Base-by-base conservation (phyloP, 2,888 invertebrate genomes). In the Pediacus dermestoides region DNA sequence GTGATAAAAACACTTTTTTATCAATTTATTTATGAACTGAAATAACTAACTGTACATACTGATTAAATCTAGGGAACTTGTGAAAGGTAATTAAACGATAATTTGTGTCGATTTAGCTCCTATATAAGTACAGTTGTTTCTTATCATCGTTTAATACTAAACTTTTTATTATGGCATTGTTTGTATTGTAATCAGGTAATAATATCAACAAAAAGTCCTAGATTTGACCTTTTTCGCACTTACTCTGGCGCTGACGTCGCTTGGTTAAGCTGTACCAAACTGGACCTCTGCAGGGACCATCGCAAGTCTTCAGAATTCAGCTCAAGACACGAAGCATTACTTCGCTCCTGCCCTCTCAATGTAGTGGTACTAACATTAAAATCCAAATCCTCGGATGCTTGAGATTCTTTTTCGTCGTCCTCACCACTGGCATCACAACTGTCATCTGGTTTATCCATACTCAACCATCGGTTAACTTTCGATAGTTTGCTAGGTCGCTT, bases 241-340 rank as follows among this genome's bases (percentile, higher is more conserved):
- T 48, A 58, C 58, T 38, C 46, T 37, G 53, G 48, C 14, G 40
- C 48, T 8, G 56, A 42, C 22, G 70, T 69, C 3, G 72, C 70
- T 38, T 76, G 74, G 55, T 76, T 75, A 43, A 85, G 70, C 63
- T 88, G 88, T 8, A 88, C 85, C 21, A 90, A 75, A 55, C 88
- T 90, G 4, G 91, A 88, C 3, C 91, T 89, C 42, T 91, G 90
- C n/a, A n/a, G n/a, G n/a, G n/a, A n/a, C 88, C 90, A 90, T 14
- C 40, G 41, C 12, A 39, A 46, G 18, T 45, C 28, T 4, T 15
- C 39, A 6, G 48, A 61, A 40, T 67, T 66, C 37, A 71, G 49
- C 43, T 69, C 67, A 25, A 60, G 56, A 28, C 57, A 58, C 9
- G 67, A 66, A 2, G 65, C 63, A 37, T 64, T 64, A 42, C 64